Conservation (phyloP, 2,113 vertebrate species). For the Ptychochromis oligacanthus region DNA sequence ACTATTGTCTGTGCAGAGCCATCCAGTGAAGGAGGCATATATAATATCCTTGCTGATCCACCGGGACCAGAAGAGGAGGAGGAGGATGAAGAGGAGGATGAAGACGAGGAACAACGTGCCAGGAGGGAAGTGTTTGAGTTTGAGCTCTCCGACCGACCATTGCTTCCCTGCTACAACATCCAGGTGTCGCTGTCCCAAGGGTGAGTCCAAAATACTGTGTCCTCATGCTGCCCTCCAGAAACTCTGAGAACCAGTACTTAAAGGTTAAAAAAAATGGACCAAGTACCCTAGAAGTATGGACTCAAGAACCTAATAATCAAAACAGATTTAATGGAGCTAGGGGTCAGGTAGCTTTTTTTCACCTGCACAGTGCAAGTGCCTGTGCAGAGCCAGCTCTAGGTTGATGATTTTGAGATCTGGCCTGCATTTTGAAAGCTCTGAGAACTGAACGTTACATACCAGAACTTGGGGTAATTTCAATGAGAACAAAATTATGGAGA, state of each 20-base stretch:
- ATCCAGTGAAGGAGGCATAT: neutral
- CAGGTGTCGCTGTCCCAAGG: constrained; percentile 41
- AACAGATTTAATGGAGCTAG: neutral
- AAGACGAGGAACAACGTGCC: constrained; percentile 46
- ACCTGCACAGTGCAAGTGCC: neutral
- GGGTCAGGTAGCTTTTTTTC: neutral
- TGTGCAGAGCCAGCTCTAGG: neutral
- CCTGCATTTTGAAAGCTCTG: neutral
- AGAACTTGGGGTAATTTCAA: neutral
- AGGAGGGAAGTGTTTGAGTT: constrained; percentile 67
- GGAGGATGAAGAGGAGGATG: constrained; percentile 37
- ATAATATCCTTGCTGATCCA: constrained; percentile 52
- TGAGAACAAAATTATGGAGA: neutral
- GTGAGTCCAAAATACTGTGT: constrained; percentile 7
- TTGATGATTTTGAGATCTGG: neutral
- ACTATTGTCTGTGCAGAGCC: constrained; percentile 30
- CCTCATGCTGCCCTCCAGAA: neutral
- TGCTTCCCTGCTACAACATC: constrained; percentile 70
- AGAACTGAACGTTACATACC: neutral
- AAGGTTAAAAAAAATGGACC: neutral
- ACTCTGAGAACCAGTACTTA: neutral
- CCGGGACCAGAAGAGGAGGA: constrained; percentile 60
- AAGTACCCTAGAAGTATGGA: neutral
- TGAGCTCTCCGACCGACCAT: constrained; percentile 61
- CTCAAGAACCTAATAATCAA: neutral